phyloP scores from a whole-genome alignment of 2,113 vertebrate genomes.

The Megaptera novaeangliae region DNA sequence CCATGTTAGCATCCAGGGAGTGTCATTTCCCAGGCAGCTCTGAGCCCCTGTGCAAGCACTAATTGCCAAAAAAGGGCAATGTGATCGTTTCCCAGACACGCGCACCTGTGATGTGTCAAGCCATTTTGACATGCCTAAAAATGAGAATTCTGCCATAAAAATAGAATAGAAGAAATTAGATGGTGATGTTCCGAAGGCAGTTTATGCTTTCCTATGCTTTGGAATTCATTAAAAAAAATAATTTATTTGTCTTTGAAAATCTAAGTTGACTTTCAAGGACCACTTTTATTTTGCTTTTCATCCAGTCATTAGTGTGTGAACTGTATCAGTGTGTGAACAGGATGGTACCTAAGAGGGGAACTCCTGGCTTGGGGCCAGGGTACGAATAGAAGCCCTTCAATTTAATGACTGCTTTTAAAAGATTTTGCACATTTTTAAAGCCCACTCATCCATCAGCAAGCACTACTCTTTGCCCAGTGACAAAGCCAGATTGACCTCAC shows the following conservation, averaged over 20 bases:
- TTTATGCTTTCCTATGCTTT: neutral
- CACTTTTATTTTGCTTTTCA: neutral
- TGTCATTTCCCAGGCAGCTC: neutral
- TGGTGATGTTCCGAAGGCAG: neutral
- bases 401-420: neutral
- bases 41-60: neutral
- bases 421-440: neutral
- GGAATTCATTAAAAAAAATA: neutral
- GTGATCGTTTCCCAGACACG: fast-evolving
- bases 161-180: neutral
- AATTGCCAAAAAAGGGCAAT: neutral
- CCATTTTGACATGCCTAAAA: neutral
- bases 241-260: neutral
- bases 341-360: fast-evolving
- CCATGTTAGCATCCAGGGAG: neutral
- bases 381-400: neutral
- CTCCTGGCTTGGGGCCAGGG: neutral
- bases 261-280: neutral
- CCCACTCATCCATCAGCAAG: neutral
- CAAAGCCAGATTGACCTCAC: too few relatives aligned
- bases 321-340: fast-evolving
- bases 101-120: neutral
- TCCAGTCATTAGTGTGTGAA: too few relatives aligned
- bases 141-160: neutral
- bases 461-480: neutral